phyloP scores from a whole-genome alignment of 2,888 invertebrate species.

The Dione juno region DNA sequence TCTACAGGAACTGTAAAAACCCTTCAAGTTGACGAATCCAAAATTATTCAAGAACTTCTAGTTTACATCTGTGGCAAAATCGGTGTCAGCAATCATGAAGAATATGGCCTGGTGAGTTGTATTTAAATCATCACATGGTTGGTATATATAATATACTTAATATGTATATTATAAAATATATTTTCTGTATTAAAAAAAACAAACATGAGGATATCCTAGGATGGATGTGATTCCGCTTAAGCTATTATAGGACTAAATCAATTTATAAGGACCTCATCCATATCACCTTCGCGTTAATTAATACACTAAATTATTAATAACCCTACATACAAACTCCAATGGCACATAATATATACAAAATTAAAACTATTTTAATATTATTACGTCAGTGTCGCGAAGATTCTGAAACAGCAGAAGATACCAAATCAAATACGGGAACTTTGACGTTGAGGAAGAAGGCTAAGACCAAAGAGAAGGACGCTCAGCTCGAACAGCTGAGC shows the following conservation, averaged over 20 bases:
- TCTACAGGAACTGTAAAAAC: slow-evolving; percentile 92
- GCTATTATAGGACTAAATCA: no score
- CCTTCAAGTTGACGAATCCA: slow-evolving; percentile 97
- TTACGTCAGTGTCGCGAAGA: slow-evolving; percentile 87
- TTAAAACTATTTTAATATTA: neutral
- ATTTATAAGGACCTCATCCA: no score
- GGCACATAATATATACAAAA: neutral
- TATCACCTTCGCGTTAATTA: no score
- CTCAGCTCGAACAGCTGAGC: slow-evolving; percentile 96
- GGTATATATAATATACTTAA: no score
- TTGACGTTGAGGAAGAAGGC: slow-evolving; percentile 90
- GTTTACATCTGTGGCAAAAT: slow-evolving; percentile 98
- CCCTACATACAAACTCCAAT: neutral
- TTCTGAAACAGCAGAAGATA: slow-evolving; percentile 86
- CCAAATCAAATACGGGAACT: slow-evolving; percentile 89
- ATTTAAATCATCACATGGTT: neutral
- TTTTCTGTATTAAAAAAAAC: no score
- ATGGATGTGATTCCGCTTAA: no score
- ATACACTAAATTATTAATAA: no score
- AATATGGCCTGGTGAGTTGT: slow-evolving; percentile 88
- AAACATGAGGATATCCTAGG: no score
- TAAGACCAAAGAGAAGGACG: slow-evolving; percentile 88
- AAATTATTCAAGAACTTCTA: slow-evolving; percentile 97
- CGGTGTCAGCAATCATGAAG: slow-evolving; percentile 98
- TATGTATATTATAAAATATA: no score